Conservation (phyloP, 1,140 invertebrate species). For the Achatina immaculata region DNA sequence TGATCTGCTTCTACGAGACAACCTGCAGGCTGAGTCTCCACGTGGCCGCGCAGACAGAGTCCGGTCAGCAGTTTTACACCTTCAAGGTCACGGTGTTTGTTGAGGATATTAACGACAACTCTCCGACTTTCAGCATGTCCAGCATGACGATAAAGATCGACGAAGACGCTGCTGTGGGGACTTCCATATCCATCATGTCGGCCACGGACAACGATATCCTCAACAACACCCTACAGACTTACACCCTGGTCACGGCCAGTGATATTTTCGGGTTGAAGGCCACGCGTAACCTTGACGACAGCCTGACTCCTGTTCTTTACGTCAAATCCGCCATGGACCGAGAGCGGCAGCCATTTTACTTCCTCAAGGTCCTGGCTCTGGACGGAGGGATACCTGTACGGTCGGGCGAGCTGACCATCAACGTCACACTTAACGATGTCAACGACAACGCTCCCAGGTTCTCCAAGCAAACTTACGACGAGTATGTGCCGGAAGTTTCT, state of each 20-base stretch:
- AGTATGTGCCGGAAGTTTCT: conserved; percentile 73
- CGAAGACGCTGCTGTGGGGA: conserved; percentile 70
- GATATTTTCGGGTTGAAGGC: conserved; percentile 37
- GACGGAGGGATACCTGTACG: conserved; percentile 91
- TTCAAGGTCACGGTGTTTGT: conserved; percentile 51
- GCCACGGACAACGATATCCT: conserved; percentile 69
- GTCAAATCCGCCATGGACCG: conserved; percentile 81
- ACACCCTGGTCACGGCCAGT: conserved; percentile 44
- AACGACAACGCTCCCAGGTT: conserved; percentile 93
- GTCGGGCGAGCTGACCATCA: conserved; percentile 84
- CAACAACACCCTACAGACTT: conserved; percentile 71
- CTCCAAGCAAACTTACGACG: conserved; percentile 82
- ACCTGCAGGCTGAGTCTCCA: conserved; percentile 50
- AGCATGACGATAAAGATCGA: conserved; percentile 50
- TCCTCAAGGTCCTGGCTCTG: conserved; percentile 86
- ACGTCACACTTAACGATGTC: conserved; percentile 83
- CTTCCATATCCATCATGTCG: conserved; percentile 78
- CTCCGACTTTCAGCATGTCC: conserved; percentile 79
- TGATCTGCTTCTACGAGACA: conserved; percentile 38
- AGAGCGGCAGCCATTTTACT: conserved; percentile 84
- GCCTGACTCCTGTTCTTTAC: conserved; percentile 40
- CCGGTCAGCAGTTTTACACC: conserved; percentile 46
- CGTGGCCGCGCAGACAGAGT: conserved; percentile 39
- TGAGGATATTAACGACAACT: conserved; percentile 91
- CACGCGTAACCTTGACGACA: conserved; percentile 37